A percentile compares a stretch with the other conserved stretches of the same genome.
Conservation (phyloP, 2,113 vertebrate genomes). For the Mastomys coucha region DNA sequence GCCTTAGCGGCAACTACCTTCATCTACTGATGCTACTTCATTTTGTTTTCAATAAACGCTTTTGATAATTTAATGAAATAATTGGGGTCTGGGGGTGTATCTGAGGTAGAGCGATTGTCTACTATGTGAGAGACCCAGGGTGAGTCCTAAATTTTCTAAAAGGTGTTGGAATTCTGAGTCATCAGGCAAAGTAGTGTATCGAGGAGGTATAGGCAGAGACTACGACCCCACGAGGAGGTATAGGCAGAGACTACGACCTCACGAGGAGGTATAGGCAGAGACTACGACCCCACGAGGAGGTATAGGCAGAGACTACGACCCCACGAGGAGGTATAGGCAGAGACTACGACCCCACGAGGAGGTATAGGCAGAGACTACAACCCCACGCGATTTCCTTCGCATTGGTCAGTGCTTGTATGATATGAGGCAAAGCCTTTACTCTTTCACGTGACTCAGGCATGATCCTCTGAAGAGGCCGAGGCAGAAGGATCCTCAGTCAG, state of each 20-base stretch:
- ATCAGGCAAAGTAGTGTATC: not conserved
- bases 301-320: too few species aligned
- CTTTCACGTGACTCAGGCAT: not conserved
- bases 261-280: too few species aligned
- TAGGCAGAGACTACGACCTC: too few species aligned
- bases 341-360: too few species aligned
- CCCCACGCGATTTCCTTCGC: not conserved
- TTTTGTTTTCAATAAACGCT: constrained; percentile 3
- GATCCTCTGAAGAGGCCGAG: not conserved
- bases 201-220: not conserved
- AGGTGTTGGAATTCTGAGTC: not conserved
- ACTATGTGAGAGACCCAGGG: not conserved
- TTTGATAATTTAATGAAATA: not conserved
- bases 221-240: too few species aligned
- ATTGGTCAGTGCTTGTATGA: not conserved
- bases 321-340: too few species aligned
- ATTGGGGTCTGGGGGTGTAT: not conserved
- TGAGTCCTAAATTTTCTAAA: not conserved
- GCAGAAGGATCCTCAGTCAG: too few species aligned
- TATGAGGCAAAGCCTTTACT: not conserved
- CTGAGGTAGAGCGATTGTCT: not conserved
- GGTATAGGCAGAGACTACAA: not conserved
- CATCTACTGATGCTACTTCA: not conserved
- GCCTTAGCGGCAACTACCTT: too few species aligned
- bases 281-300: too few species aligned